These are phyloP conservation scores for Eulemur coronatus DNA, from an alignment of 2,797 vertebrate genomes.

Conservation along the genomic window DNA sequence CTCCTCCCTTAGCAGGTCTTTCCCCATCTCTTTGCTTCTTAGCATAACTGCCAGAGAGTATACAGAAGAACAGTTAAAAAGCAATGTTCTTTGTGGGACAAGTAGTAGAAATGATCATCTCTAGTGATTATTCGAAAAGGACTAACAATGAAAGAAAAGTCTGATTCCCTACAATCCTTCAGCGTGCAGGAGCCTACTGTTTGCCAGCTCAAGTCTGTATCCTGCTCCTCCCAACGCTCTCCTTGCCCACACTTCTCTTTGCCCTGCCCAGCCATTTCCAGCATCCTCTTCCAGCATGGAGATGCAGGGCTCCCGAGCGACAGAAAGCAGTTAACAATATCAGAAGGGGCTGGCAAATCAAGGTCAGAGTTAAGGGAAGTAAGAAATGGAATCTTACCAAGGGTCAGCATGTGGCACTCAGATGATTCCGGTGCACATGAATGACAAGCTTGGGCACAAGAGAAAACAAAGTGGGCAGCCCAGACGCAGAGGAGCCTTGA, in stretches of 20 bases:
- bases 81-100: neutral
- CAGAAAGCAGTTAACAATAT: neutral
- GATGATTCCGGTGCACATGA: neutral
- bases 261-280: neutral
- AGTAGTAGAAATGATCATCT: neutral
- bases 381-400: conserved; percentile 42
- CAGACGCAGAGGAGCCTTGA: neutral
- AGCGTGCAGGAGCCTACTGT: neutral
- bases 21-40: neutral
- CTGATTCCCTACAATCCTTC: neutral
- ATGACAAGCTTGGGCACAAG: neutral
- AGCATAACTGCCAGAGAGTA: neutral
- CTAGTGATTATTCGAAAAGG: neutral
- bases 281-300: neutral
- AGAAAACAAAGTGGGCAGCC: neutral
- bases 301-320: neutral
- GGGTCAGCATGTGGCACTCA: neutral
- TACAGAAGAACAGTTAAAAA: neutral
- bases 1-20: neutral
- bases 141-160: neutral
- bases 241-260: neutral
- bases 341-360: neutral
- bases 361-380: neutral
- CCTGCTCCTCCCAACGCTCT: neutral
- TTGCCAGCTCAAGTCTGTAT: neutral